phyloP scores from a whole-genome alignment of 1,140 invertebrate species.

The Drosophila funebris region DNA sequence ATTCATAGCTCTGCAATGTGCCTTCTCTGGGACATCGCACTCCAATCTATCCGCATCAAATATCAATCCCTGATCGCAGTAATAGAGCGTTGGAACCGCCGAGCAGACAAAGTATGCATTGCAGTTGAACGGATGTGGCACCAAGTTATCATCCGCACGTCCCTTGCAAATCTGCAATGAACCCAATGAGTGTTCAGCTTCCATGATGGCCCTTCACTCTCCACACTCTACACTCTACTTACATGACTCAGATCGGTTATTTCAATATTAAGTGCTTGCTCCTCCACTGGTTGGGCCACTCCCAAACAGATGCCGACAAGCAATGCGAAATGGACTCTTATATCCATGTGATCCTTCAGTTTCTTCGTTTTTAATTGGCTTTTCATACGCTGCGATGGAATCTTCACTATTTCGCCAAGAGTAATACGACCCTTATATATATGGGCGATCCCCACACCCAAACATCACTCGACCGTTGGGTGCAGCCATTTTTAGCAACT shows the following conservation, averaged over 20 bases:
- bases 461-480: constrained; percentile 12
- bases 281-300: constrained; percentile 14
- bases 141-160: constrained; percentile 36
- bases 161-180: constrained; percentile 55
- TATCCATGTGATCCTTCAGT: constrained; percentile 15
- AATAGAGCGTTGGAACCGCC: constrained; percentile 40
- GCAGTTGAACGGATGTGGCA: constrained; percentile 65
- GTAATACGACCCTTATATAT: constrained; percentile 33
- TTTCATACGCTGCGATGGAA: neutral
- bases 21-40: constrained; percentile 57
- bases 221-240: constrained; percentile 12
- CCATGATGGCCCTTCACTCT: neutral
- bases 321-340: constrained; percentile 31
- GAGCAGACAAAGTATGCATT: constrained; percentile 61
- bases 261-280: constrained; percentile 12
- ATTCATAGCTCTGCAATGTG: constrained; percentile 30
- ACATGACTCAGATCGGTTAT: constrained; percentile 57
- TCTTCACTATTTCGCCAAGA: constrained; percentile 7
- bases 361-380: neutral
- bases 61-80: constrained; percentile 54
- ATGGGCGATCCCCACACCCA: constrained; percentile 23
- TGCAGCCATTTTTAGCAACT: constrained; percentile 26
- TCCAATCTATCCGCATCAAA: constrained; percentile 40
- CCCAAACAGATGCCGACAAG: constrained; percentile 52
- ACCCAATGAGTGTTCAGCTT: neutral